Evolutionary conservation across 1,140 invertebrate species (phyloP), one percentile per base, ranked within the genome.

Genomic region (Saccostrea cuccullata): DNA sequence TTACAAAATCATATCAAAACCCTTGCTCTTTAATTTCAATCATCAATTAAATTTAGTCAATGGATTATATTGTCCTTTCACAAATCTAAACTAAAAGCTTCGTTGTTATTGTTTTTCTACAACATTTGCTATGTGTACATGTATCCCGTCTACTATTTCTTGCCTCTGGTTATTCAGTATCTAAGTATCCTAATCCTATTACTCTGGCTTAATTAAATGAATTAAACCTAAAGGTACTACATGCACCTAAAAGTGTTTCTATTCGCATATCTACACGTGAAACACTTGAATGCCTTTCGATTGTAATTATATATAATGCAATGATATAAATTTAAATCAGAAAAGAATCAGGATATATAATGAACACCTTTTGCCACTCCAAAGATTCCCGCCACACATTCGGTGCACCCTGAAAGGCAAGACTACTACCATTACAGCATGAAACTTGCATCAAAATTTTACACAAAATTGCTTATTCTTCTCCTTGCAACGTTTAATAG

Each of bases 1-100:
- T 77, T 77, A 77, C 70, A 77, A 77, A 77, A 77, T 40, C 70
- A 77, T 77, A 77, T 77, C 70, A 77, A 77, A 77, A 77, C 70
- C 70, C 70, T 30, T 13, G 8, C 5, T 20, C 17, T 20, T 64
- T n/a, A 64, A 20, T n/a, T 64, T 47, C 6, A 47, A 47, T 47
- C 47, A 47, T 47, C 9, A 8, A 47, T 6, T 6, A 47, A 47
- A 47, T 47, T 47, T 47, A 9, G 47, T 47, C 47, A 47, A 47
- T 47, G 5, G 47, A 47, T 3, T 64, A 20, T 20, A 64, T 6
- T 64, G 58, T n/a, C 15, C 58, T 64, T 64, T n/a, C 58, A 17
- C 58, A 64, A 64, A 64, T 64, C 58, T 64, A 64, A 20, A n/a
- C 58, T 64, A 64, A n/a, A 64, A 64, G 58, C 58, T 64, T 64